A percentile compares a stretch with the other conserved stretches of the same genome.
Evolutionary conservation across 2,797 vertebrate genomes (phyloP).

Genomic region (Nothura maculosa): DNA sequence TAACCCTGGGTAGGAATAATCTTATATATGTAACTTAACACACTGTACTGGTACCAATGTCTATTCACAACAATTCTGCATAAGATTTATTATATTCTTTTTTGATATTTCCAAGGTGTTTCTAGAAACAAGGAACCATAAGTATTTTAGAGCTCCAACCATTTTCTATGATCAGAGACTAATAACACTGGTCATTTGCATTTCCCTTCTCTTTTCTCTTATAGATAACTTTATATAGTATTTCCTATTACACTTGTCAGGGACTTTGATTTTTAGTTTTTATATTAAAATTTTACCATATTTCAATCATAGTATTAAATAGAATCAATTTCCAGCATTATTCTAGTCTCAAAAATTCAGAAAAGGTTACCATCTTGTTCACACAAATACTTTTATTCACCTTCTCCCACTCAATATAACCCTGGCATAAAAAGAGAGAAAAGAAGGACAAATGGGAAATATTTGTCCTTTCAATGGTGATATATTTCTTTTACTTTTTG

Average conservation of each 20-base stretch:
- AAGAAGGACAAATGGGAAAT: slow-evolving; percentile 49
- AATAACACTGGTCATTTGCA: slow-evolving; percentile 10
- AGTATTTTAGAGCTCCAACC: not conserved
- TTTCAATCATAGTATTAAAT: slow-evolving; percentile 32
- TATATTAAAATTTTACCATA: slow-evolving; percentile 40
- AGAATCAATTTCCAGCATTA: slow-evolving; percentile 18
- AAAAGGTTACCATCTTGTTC: slow-evolving; percentile 45
- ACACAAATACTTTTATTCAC: slow-evolving; percentile 33
- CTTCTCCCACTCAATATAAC: slow-evolving; percentile 51
- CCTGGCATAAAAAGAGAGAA: slow-evolving; percentile 37
- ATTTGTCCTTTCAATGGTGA: slow-evolving; percentile 55
- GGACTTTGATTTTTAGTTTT: slow-evolving; percentile 39
- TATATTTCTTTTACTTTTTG: slow-evolving; percentile 54
- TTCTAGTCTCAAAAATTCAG: not conserved
- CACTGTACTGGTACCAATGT: not conserved
- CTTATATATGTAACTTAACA: not conserved
- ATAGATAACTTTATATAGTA: not conserved
- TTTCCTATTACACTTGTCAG: not conserved
- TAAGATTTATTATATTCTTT: not conserved
- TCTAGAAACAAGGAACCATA: not conserved
- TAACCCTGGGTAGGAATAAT: not conserved
- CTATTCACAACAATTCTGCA: not conserved
- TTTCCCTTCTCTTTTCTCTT: slow-evolving; percentile 4
- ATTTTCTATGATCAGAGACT: not conserved
- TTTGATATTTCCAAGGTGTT: not conserved